Evolutionary conservation across 1,140 invertebrate species (phyloP).

Genomic region (Drosophila jambulina): DNA sequence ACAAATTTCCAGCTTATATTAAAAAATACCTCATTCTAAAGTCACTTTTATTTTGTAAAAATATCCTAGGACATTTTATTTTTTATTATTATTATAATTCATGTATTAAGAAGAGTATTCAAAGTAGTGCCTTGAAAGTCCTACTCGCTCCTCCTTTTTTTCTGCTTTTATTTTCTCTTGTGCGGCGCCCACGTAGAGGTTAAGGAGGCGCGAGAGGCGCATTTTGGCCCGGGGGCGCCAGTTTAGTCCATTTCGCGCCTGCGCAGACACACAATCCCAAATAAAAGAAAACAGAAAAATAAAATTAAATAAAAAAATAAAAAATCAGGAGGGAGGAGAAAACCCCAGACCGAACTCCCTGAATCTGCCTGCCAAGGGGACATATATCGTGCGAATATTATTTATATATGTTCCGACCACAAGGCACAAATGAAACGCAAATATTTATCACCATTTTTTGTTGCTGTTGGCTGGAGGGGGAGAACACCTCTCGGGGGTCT

Average conservation of each 20-base stretch:
- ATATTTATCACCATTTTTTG: constrained; percentile 73
- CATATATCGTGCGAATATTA: constrained; percentile 84
- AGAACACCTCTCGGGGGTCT: constrained; percentile 1
- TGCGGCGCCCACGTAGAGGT: constrained; percentile 78
- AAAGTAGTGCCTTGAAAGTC: background rate
- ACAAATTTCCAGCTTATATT: too few relatives aligned
- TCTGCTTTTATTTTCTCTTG: constrained; percentile 20
- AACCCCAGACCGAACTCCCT: constrained; percentile 26
- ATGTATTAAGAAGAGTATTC: constrained; percentile 7
- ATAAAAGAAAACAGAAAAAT: constrained; percentile 2
- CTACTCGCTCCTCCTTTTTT: background rate
- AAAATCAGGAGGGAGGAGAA: too few relatives aligned
- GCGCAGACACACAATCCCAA: constrained; percentile 54
- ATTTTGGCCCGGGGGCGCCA: constrained; percentile 75
- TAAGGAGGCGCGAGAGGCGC: constrained; percentile 49
- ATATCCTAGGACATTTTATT: too few relatives aligned
- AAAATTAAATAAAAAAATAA: background rate
- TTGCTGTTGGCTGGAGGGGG: background rate
- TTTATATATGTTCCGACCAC: constrained; percentile 68
- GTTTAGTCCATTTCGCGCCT: constrained; percentile 72
- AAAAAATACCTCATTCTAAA: too few relatives aligned
- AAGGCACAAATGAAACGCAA: constrained; percentile 71
- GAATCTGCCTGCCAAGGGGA: constrained; percentile 77
- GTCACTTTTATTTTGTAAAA: too few relatives aligned
- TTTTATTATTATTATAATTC: background rate